These are phyloP conservation scores for Ctenodactylus gundi DNA, from an alignment of 2,113 vertebrate genomes.

Conservation along the genomic window DNA sequence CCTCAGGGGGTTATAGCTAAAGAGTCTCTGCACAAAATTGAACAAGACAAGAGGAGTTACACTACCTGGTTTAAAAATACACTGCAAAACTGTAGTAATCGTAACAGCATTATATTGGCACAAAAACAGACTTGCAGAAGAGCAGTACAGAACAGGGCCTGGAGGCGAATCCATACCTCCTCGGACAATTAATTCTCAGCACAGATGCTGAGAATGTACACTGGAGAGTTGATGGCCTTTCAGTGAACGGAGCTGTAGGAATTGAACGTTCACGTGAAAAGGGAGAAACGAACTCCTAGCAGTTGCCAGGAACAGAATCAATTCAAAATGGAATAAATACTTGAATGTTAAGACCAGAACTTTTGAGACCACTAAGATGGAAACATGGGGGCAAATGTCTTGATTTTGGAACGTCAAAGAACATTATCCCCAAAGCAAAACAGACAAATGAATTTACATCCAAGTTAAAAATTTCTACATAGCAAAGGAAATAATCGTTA, in stretches of 20 bases:
- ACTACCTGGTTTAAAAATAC: not conserved
- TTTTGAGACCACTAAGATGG: not conserved
- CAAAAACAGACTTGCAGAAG: not conserved
- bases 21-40: not conserved
- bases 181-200: not conserved
- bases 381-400: not conserved
- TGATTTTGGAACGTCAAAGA: not conserved
- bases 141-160: not conserved
- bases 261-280: not conserved
- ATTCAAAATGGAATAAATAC: not conserved
- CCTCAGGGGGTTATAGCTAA: not conserved
- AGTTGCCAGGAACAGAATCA: not conserved
- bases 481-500: not conserved
- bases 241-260: not conserved
- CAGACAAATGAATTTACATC: not conserved
- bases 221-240: not conserved
- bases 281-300: not conserved
- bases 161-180: not conserved
- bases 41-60: not conserved
- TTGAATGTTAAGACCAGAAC: not conserved
- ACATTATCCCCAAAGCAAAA: not conserved
- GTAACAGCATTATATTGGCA: not conserved
- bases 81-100: not conserved
- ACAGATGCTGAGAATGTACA: not conserved
- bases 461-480: not conserved